These are phyloP conservation scores for Notothenia coriiceps DNA, from an alignment of 2,113 vertebrate species.

Conservation along the genomic window DNA sequence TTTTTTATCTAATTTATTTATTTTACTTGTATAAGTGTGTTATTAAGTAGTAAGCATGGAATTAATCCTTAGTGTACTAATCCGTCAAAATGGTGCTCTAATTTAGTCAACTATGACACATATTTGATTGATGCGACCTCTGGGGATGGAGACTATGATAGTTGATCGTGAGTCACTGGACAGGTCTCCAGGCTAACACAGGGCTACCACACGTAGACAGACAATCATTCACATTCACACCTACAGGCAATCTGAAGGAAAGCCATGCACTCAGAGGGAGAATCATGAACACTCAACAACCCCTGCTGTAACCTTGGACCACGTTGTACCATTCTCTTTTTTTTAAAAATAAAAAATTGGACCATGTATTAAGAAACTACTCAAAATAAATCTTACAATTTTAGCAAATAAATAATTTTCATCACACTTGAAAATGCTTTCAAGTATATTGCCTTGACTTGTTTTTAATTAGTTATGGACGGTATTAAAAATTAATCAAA, in stretches of 20 bases:
- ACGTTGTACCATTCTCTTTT: background rate
- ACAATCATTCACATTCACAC: constrained; percentile 10
- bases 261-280: rapidly evolving
- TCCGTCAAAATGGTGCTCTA: too few species aligned
- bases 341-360: background rate
- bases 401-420: background rate
- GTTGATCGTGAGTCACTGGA: background rate
- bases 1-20: background rate
- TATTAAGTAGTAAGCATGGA: background rate
- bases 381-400: background rate
- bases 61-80: too few species aligned
- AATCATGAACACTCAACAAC: background rate
- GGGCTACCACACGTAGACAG: background rate
- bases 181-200: constrained; percentile 3
- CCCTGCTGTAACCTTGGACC: background rate
- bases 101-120: too few species aligned
- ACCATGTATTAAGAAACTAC: background rate
- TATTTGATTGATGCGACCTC: too few species aligned
- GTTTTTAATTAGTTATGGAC: background rate
- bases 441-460: background rate
- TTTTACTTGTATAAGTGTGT: background rate
- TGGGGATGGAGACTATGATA: background rate
- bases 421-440: background rate
- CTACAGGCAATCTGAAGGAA: background rate
- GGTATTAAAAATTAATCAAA: background rate